phyloP scores from a whole-genome alignment of 2,797 vertebrate species.

The Cyprinodon diabolis region DNA sequence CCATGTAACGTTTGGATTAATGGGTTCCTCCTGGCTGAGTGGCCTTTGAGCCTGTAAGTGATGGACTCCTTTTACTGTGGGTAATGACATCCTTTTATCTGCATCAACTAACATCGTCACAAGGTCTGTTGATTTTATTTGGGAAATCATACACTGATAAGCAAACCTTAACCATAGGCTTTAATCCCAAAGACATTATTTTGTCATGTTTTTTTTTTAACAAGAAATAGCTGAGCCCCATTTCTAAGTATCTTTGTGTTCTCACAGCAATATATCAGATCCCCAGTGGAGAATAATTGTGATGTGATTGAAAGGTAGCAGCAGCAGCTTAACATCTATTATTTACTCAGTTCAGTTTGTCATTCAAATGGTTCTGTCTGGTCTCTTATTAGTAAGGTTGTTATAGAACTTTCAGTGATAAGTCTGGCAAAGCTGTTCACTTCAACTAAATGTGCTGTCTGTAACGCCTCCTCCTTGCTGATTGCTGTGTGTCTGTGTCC shows the following conservation, averaged over 20 bases:
- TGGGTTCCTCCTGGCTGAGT: background rate
- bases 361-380: background rate
- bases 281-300: background rate
- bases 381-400: background rate
- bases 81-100: background rate
- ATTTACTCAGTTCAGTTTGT: constrained; percentile 4
- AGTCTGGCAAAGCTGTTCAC: background rate
- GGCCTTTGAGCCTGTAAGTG: background rate
- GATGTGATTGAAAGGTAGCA: constrained; percentile 7
- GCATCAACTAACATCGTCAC: background rate
- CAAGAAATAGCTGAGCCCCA: background rate
- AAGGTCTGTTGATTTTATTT: background rate
- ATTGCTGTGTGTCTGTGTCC: background rate
- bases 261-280: background rate
- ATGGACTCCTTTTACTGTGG: background rate
- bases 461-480: background rate
- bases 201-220: background rate
- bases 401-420: background rate
- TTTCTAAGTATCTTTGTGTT: background rate
- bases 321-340: constrained; percentile 1
- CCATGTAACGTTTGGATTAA: background rate
- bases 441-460: constrained; percentile 2
- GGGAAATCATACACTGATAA: background rate
- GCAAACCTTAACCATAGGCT: background rate
- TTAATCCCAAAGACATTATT: background rate